Evolutionary conservation across 2,797 vertebrate genomes (phyloP).

Genomic region (Acrossocheilus wenchowensis): DNA sequence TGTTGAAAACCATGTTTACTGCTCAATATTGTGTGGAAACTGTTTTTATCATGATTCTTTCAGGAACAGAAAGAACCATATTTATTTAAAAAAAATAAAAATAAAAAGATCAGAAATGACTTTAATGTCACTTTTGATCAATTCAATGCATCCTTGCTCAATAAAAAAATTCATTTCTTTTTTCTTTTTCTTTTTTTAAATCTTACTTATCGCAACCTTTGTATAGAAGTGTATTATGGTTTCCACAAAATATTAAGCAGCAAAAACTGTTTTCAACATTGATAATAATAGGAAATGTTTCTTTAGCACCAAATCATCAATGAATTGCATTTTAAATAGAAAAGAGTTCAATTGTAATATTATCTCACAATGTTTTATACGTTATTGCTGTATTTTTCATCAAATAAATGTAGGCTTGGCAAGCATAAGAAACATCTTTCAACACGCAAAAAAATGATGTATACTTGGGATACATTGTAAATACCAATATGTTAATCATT

Average conservation of each 20-base stretch:
- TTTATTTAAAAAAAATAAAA: not conserved
- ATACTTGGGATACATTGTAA: not conserved
- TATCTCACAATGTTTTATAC: not conserved
- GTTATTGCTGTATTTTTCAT: not conserved
- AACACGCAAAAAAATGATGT: no score
- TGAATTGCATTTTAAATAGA: not conserved
- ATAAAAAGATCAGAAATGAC: no score
- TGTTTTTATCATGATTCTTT: not conserved
- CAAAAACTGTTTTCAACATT: not conserved
- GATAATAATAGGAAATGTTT: not conserved
- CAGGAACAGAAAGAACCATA: not conserved
- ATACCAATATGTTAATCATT: not conserved
- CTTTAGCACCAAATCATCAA: not conserved
- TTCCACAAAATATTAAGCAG: no score
- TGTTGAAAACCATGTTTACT: no score
- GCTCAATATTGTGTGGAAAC: no score
- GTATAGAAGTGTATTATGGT: no score
- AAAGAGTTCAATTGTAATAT: not conserved
- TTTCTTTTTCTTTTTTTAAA: no score
- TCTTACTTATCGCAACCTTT: no score
- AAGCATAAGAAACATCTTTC: not conserved
- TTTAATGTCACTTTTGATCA: not conserved
- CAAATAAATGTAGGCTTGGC: not conserved
- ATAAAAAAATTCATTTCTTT: not conserved
- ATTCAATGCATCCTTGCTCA: not conserved